Evolutionary conservation across 2,888 invertebrate genomes (phyloP), one percentile per base, ranked within the genome.

Genomic region (Lordiphosa fenestrarum): DNA sequence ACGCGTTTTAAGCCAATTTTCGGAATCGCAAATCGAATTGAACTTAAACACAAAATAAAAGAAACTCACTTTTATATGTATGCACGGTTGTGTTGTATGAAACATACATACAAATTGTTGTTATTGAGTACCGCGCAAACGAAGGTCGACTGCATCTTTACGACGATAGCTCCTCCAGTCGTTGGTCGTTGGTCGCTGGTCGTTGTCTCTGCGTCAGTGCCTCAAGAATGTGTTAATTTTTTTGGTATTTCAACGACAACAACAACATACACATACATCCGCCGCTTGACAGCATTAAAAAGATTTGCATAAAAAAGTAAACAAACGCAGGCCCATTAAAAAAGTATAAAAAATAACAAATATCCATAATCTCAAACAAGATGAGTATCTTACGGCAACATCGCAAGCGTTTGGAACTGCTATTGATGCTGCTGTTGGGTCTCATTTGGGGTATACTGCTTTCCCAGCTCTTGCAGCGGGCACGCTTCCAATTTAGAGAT

Each of bases 71-170:
- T 9, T 30, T 30, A 30, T 30, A 10, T 30, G 30, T 30, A 30
- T 9, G 30, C 9, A 30, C 30, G 10, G 1, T 23, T 23, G 23
- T 23, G 4, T 19, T 19, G 19, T 3, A 4, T 4, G 0, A 56
- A 23, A 46, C 38, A 42, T 36, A 39, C 30, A 39, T 39, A 50
- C 19, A 19, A 19, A 36, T 47, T 35, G 47, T 35, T 47, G 46
- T 47, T 53, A 35, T 10, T 46, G 25, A 36, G 35, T 41, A 50
- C 23, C 12, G 10, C 47, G 9, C 23, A 59, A 66, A 47, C 69
- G 84, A 76, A 76, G 76, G 76, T 76, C 70, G 76, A 80, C 76
- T 70, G 77, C 76, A 83, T 84, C 84, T 76, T 63, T 76, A 69
- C 69, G 69, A 60, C 30, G 10, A 3, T 30, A 4, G 15, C 12